Base-by-base conservation (phyloP, 2,888 invertebrate genomes). In the Zaprionus bogoriensis region DNA sequence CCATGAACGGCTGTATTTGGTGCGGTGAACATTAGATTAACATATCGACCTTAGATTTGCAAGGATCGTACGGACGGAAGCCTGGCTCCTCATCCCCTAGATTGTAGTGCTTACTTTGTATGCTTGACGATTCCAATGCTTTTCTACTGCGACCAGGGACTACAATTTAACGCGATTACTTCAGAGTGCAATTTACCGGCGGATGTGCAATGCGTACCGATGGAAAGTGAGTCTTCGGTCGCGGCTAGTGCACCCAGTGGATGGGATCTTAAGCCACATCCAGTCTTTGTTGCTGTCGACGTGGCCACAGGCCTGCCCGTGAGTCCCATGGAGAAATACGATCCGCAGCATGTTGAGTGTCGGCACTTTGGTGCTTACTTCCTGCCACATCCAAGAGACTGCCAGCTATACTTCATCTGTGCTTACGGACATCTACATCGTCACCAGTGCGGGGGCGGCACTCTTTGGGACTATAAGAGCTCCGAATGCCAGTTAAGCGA, bases 281-380 rank as follows among this genome's bases (percentile, higher is more conserved):
- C 85, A 4, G 44, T 58, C 4, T 79, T 88, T 20, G 59, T 84
- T 44, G 89, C 89, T 10, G 69, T 88, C 10, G 87, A 84, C 65
- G 70, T 79, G 4, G 12, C 42, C 14, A 88, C 75, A 1, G 88
- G 89, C 0, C 41, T 72, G 20, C 46, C 74, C 2, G 68, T 87
- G 0, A 77, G 82, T 66, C 86, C 83, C 14, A 74, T 90, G 84
- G 64, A 60, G 0, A 82, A 71, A 10, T 90, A 89, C 63, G 82
- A 90, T 60, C 80, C 89, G 0, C 22, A 67, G 9, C 64, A 84
- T 9, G 67, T 90, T 2, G 82, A 79, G 12, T 90, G 90, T 36
- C 72, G 86, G 2, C 89, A 90, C 51, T 87, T 85, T 51, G 90
- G 90, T 0, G 84, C 89, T 10, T 90, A 90, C 59, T 90, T 90